These are phyloP conservation scores for Channallabes apus DNA, from an alignment of 2,797 vertebrate species.

Conservation along the genomic window DNA sequence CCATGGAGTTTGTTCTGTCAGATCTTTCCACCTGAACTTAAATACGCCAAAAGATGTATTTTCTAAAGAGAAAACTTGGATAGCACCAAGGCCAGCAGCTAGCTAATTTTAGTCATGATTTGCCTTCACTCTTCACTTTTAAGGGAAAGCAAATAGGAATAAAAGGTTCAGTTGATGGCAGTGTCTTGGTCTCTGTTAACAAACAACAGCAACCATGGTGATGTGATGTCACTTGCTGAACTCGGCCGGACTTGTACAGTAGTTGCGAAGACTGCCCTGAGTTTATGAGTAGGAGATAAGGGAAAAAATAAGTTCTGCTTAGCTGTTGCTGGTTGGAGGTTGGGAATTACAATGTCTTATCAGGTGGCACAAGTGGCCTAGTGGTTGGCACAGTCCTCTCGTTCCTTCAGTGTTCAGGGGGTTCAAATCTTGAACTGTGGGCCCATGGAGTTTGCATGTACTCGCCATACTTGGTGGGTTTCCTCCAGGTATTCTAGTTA, in stretches of 20 bases:
- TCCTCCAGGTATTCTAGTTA: too few species aligned
- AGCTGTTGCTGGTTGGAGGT: neutral
- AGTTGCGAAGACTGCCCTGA: neutral
- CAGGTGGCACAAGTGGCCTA: too few species aligned
- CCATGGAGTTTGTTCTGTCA: neutral
- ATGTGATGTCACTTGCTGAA: neutral
- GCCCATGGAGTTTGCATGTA: too few species aligned
- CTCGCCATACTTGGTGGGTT: too few species aligned
- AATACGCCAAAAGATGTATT: neutral
- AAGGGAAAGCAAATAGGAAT: neutral
- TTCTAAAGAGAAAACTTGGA: neutral
- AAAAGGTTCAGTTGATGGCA: neutral
- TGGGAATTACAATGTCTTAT: neutral
- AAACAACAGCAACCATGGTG: neutral
- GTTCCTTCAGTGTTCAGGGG: too few species aligned
- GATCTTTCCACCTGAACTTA: conserved; percentile 26
- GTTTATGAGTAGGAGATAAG: neutral
- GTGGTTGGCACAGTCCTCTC: too few species aligned
- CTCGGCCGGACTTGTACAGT: neutral
- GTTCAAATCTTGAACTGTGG: too few species aligned
- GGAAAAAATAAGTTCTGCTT: neutral
- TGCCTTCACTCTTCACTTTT: neutral
- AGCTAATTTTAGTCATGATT: neutral
- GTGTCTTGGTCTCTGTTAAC: neutral
- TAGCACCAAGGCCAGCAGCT: conserved; percentile 7